phyloP scores from a whole-genome alignment of 2,797 vertebrate genomes.

The Centroberyx gerrardi region DNA sequence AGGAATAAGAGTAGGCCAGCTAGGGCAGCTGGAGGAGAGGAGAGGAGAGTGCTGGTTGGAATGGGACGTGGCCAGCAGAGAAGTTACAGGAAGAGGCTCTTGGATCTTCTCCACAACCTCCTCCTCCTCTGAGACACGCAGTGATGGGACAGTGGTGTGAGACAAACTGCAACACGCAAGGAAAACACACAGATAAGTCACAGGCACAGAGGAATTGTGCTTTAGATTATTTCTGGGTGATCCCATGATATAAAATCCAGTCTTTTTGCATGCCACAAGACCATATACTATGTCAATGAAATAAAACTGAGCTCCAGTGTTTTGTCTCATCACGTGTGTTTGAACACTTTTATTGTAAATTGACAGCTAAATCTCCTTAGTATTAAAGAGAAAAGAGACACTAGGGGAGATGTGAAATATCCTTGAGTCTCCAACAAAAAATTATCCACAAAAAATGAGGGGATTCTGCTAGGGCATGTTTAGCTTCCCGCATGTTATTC shows the following conservation, averaged over 20 bases:
- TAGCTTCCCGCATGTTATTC: conserved; percentile 29
- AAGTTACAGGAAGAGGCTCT: conserved; percentile 53
- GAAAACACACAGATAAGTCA: conserved; percentile 20
- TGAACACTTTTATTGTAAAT: no score
- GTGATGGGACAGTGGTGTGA: conserved; percentile 25
- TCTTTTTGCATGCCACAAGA: not conserved
- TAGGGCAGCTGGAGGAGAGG: conserved; percentile 34
- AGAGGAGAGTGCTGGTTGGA: conserved; percentile 36
- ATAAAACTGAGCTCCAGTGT: not conserved
- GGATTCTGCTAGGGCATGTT: conserved; percentile 53
- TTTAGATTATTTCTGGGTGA: not conserved
- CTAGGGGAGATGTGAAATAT: conserved; percentile 25
- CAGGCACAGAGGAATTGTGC: not conserved
- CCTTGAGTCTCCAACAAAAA: conserved; percentile 24
- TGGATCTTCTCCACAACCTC: conserved; percentile 54
- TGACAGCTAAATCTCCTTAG: not conserved
- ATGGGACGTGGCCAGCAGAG: conserved; percentile 49
- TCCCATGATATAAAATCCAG: not conserved
- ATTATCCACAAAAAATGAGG: conserved; percentile 2
- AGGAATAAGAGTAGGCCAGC: conserved; percentile 30
- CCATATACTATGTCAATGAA: not conserved
- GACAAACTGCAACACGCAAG: conserved; percentile 68
- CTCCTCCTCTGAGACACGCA: conserved; percentile 52
- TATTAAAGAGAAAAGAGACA: conserved; percentile 5
- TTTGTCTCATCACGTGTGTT: not conserved